These are phyloP conservation scores for Phortica magna DNA, from an alignment of 2,888 invertebrate species.

Conservation along the genomic window DNA sequence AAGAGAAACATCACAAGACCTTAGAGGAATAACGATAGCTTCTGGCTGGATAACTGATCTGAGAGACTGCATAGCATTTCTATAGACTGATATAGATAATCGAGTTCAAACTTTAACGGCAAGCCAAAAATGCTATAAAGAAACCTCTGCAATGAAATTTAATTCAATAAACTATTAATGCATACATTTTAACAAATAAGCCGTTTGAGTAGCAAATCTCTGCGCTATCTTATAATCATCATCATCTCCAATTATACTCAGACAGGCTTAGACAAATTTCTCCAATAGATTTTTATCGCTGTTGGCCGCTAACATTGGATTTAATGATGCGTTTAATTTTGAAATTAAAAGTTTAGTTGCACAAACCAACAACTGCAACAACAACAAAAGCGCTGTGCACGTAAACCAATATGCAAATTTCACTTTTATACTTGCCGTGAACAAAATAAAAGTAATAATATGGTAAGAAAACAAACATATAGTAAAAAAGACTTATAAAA, in stretches of 20 bases:
- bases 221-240: no score
- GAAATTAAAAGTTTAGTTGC: slow-evolving; percentile 16
- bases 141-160: no score
- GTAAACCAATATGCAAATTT: slow-evolving; percentile 16
- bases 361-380: background rate
- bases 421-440: slow-evolving; percentile 4
- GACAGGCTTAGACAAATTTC: slow-evolving; percentile 13
- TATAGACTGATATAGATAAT: no score
- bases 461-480: background rate
- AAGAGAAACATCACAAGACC: no score
- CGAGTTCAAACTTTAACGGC: no score
- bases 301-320: slow-evolving; percentile 11
- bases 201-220: no score
- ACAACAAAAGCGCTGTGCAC: slow-evolving; percentile 1
- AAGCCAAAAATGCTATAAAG: no score
- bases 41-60: no score
- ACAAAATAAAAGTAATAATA: background rate
- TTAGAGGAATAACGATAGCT: no score
- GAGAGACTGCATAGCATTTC: no score
- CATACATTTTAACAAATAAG: no score
- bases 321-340: slow-evolving; percentile 28
- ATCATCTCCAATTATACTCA: background rate
- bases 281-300: slow-evolving; percentile 3
- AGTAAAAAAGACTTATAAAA: background rate
- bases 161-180: no score